Evolutionary conservation across 1,140 invertebrate genomes (phyloP).

Genomic region (Nixonia krombeini): DNA sequence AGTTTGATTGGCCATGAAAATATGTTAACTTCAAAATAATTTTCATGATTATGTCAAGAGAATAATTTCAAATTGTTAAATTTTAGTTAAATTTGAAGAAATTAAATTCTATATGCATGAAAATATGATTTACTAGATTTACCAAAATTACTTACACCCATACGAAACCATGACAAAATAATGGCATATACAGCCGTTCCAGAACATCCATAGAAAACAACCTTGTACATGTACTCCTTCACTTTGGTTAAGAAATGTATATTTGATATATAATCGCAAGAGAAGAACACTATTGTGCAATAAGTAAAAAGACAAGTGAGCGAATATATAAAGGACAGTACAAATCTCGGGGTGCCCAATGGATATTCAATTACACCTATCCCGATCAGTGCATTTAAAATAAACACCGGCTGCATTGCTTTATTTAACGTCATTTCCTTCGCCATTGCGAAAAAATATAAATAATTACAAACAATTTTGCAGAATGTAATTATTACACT

Average conservation of each 20-base stretch:
- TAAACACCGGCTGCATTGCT: constrained; percentile 5
- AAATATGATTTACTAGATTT: too few relatives aligned
- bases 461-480: constrained; percentile 3
- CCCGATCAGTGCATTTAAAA: constrained; percentile 18
- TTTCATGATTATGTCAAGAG: too few relatives aligned
- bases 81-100: too few relatives aligned
- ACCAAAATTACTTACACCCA: not conserved
- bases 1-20: too few relatives aligned
- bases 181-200: not conserved
- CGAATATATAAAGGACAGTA: constrained; percentile 13
- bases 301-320: constrained; percentile 10
- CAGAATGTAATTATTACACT: too few relatives aligned
- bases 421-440: constrained; percentile 2
- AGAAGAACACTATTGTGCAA: constrained; percentile 8
- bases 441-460: constrained; percentile 4
- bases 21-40: too few relatives aligned
- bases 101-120: constrained; percentile 8
- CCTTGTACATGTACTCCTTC: not conserved
- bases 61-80: too few relatives aligned
- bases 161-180: not conserved
- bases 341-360: constrained; percentile 3
- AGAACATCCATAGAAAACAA: not conserved
- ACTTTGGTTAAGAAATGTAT: too few relatives aligned
- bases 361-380: constrained; percentile 22
- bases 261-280: not conserved